Evolutionary conservation across 1,140 invertebrate genomes (phyloP).

Genomic region (Mya arenaria): DNA sequence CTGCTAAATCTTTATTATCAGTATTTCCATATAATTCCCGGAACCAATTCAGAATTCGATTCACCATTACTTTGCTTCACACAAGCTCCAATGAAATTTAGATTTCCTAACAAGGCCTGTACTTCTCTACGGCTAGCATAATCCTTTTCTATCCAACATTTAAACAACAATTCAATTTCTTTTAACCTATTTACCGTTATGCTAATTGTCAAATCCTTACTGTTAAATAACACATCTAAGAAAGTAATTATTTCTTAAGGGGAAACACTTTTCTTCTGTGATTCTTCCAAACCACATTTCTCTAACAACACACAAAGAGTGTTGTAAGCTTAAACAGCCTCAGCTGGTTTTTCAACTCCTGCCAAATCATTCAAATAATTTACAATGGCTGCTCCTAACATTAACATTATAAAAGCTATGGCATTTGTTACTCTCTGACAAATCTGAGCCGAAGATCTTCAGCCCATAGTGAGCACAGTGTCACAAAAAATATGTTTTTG

Average conservation of each 20-base stretch:
- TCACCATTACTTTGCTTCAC: neutral
- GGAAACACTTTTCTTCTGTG: neutral
- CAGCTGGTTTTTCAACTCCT: no score
- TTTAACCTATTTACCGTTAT: neutral
- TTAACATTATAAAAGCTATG: no score
- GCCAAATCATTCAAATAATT: no score
- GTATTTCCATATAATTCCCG: neutral
- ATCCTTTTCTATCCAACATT: neutral
- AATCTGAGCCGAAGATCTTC: neutral
- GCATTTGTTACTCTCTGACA: no score
- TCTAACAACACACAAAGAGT: no score
- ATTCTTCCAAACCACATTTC: neutral
- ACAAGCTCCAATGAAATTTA: constrained; percentile 1
- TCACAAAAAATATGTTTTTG: neutral
- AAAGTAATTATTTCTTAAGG: constrained; percentile 1
- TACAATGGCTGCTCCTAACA: no score
- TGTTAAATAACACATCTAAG: neutral
- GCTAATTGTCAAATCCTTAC: no score
- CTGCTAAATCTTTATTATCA: neutral
- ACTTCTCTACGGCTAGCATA: neutral
- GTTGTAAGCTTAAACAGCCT: no score
- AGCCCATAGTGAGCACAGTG: neutral
- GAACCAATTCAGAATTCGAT: neutral
- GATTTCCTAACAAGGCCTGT: neutral
- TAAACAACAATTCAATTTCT: neutral